Conservation (phyloP, 1,140 invertebrate genomes). For the Rhyacophila brunnea region DNA sequence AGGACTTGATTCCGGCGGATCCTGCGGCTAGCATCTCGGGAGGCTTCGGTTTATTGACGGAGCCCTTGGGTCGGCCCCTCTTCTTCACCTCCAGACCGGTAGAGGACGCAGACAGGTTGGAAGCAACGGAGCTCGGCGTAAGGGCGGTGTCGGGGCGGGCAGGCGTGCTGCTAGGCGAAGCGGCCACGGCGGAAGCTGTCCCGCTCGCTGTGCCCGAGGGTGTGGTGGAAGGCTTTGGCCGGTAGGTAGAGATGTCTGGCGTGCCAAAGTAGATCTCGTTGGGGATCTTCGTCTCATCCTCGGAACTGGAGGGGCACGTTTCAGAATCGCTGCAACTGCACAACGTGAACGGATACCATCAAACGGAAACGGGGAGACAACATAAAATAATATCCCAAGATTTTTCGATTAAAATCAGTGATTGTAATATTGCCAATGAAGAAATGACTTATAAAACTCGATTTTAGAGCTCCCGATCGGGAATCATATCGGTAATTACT, state of each 20-base stretch:
- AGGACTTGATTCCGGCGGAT: neutral
- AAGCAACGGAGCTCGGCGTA: constrained; percentile 40
- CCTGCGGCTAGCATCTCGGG: constrained; percentile 25
- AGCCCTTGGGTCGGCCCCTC: constrained; percentile 49
- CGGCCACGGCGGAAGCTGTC: constrained; percentile 16
- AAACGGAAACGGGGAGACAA: neutral
- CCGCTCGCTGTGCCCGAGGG: neutral
- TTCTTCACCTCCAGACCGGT: constrained; percentile 42
- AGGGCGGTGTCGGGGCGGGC: constrained; percentile 31
- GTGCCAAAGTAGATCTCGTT: constrained; percentile 33
- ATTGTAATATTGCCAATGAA: too few relatives aligned
- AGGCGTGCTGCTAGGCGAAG: constrained; percentile 18
- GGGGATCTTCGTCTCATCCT: constrained; percentile 32
- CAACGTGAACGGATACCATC: constrained; percentile 1
- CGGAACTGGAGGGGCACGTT: constrained; percentile 26
- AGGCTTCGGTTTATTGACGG: constrained; percentile 52
- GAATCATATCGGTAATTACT: too few relatives aligned
- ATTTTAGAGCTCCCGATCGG: too few relatives aligned
- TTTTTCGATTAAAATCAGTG: too few relatives aligned
- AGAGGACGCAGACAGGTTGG: constrained; percentile 38
- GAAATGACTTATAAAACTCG: too few relatives aligned
- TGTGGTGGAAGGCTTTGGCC: constrained; percentile 10
- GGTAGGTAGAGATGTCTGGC: constrained; percentile 28
- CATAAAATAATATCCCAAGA: neutral
- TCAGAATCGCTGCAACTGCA: constrained; percentile 27